A percentile compares a stretch with the other conserved stretches of the same genome.
These are phyloP conservation scores for Medauroidea extradentata DNA, from an alignment of 1,140 invertebrate species.

Conservation along the genomic window DNA sequence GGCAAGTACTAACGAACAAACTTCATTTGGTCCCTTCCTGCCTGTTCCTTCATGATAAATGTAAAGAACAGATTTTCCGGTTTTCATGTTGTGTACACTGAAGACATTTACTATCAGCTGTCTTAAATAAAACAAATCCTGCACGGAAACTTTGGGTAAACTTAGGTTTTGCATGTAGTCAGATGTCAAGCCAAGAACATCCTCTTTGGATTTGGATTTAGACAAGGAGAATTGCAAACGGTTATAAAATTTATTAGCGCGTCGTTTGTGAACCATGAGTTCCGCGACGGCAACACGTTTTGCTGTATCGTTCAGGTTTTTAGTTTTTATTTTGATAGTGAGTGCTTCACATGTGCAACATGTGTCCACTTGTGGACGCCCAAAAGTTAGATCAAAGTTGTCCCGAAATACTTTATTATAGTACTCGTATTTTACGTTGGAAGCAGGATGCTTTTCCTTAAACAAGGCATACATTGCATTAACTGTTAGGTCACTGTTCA, in stretches of 20 bases:
- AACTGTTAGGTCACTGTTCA: not conserved
- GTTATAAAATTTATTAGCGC: slow-evolving; percentile 1
- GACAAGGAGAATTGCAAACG: not conserved
- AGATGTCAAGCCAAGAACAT: not conserved
- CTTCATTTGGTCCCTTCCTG: slow-evolving; percentile 15
- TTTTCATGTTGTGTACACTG: slow-evolving; percentile 11
- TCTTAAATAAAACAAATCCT: slow-evolving; percentile 15
- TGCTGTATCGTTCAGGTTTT: slow-evolving; percentile 1
- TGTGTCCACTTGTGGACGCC: slow-evolving; percentile 1
- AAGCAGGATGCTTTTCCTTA: not conserved
- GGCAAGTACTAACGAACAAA: slow-evolving; percentile 8
- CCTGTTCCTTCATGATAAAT: slow-evolving; percentile 13
- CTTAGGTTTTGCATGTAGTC: slow-evolving; percentile 17
- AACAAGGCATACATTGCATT: not conserved
- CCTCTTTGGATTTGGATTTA: not conserved
- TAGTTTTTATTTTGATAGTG: not conserved
- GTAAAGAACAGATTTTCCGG: not conserved
- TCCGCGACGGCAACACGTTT: not conserved
- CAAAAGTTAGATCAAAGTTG: slow-evolving; percentile 1
- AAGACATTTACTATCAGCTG: slow-evolving; percentile 17
- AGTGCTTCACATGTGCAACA: slow-evolving; percentile 1
- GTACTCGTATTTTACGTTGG: not conserved
- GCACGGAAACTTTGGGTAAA: slow-evolving; percentile 8
- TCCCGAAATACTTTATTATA: not conserved
- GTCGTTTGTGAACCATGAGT: slow-evolving; percentile 2